These are phyloP conservation scores for Kryptolebias ocellatus DNA, from an alignment of 2,797 vertebrate species.

Conservation along the genomic window DNA sequence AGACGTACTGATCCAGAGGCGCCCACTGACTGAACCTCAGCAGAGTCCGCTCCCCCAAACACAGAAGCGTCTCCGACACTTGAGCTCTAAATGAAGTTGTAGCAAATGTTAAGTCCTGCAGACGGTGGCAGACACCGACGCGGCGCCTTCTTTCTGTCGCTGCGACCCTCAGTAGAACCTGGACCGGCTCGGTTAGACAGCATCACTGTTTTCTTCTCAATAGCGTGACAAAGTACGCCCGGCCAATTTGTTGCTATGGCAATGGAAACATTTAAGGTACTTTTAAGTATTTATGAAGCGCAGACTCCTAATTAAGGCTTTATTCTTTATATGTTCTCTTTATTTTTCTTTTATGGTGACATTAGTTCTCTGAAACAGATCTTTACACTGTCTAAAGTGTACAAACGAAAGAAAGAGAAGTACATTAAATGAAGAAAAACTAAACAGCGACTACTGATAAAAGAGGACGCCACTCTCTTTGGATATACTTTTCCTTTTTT, in stretches of 20 bases:
- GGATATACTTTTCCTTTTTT: constrained; percentile 50
- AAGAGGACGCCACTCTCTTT: constrained; percentile 52
- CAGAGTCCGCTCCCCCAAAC: constrained; percentile 21
- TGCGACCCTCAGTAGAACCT: constrained; percentile 18
- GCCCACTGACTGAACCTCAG: constrained; percentile 52
- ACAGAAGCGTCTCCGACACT: constrained; percentile 43
- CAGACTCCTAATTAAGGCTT: constrained; percentile 72
- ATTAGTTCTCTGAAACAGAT: constrained; percentile 46
- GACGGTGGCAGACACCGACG: constrained; percentile 22
- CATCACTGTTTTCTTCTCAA: constrained; percentile 20
- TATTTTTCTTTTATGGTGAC: constrained; percentile 32
- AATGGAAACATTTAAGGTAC: constrained; percentile 86
- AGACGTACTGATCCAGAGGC: constrained; percentile 86
- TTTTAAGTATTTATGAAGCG: constrained; percentile 92
- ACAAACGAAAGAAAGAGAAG: constrained; percentile 24
- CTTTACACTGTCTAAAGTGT: constrained; percentile 30
- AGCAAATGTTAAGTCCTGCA: constrained; percentile 31
- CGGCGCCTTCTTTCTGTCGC: constrained; percentile 19
- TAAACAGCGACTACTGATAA: constrained; percentile 71
- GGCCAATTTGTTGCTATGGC: constrained; percentile 52
- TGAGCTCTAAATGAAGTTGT: constrained; percentile 40
- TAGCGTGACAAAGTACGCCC: constrained; percentile 5
- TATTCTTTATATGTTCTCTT: constrained; percentile 64
- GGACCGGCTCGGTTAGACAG: constrained; percentile 27
- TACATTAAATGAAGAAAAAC: constrained; percentile 54